Percentiles rank a stretch among this genome's conserved stretches.
Evolutionary conservation across 1,140 invertebrate species (phyloP).

Genomic region (Nasonia longicornis): DNA sequence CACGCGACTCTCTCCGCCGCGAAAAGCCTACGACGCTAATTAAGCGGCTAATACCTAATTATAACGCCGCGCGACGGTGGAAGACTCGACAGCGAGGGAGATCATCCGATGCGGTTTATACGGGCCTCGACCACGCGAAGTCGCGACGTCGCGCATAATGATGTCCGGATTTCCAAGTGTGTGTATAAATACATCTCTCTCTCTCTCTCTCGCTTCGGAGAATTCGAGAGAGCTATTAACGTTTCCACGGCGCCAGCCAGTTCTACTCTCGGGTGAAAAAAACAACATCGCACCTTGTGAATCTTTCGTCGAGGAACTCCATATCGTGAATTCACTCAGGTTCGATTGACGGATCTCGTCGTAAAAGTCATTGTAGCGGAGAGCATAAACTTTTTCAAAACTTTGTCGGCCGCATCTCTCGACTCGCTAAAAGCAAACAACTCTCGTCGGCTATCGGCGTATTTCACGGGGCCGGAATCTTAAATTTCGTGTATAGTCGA

Average conservation of each 20-base stretch:
- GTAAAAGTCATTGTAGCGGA: no score
- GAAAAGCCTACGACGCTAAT: constrained; percentile 37
- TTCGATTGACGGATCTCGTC: neutral
- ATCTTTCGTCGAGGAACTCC: constrained; percentile 23
- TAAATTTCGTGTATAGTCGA: neutral
- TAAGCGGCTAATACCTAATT: constrained; percentile 48
- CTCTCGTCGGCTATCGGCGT: neutral
- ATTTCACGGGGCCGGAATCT: neutral
- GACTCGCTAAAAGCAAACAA: neutral
- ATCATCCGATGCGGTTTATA: constrained; percentile 1
- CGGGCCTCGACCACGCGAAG: constrained; percentile 39
- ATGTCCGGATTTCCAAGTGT: constrained; percentile 14
- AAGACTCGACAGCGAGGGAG: neutral
- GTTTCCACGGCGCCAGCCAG: neutral
- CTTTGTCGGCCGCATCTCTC: no score
- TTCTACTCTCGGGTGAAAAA: neutral
- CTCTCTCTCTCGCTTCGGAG: constrained; percentile 2
- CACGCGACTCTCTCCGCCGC: neutral
- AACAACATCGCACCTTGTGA: constrained; percentile 29
- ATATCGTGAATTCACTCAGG: neutral
- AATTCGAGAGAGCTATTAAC: constrained; percentile 32
- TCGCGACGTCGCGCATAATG: constrained; percentile 5
- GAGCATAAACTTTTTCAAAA: neutral
- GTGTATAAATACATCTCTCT: neutral
- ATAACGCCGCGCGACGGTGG: constrained; percentile 23